Percentiles rank a stretch among this genome's conserved stretches.
These are phyloP conservation scores for Caretta caretta DNA, from an alignment of 2,113 vertebrate species.

Conservation along the genomic window DNA sequence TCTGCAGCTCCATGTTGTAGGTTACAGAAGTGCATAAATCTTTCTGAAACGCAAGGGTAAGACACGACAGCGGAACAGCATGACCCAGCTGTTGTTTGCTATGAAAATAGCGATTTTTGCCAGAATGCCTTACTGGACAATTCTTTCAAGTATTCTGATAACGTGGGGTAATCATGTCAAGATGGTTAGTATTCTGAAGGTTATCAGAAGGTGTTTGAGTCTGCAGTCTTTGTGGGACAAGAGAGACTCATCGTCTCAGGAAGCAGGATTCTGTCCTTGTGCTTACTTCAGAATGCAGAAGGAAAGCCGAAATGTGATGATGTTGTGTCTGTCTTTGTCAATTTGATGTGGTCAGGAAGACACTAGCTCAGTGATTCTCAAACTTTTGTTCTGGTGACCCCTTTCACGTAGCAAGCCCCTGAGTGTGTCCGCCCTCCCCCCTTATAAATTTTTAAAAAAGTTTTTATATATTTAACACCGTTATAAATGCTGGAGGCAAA, in stretches of 20 bases:
- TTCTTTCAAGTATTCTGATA: conserved; percentile 20
- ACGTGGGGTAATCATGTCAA: not conserved
- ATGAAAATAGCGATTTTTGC: not conserved
- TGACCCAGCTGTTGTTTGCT: conserved; percentile 54
- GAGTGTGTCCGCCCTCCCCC: too few relatives aligned
- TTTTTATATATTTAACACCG: too few relatives aligned
- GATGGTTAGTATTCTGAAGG: not conserved
- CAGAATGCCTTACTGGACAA: not conserved
- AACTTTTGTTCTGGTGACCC: too few relatives aligned
- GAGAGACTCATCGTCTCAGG: not conserved
- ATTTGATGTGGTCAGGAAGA: conserved; percentile 3
- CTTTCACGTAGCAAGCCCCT: too few relatives aligned
- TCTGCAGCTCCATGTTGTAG: conserved; percentile 3
- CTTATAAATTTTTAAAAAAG: too few relatives aligned
- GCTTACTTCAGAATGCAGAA: conserved; percentile 30
- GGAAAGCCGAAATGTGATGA: conserved; percentile 3
- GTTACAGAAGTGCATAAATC: conserved; percentile 29
- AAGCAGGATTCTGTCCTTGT: conserved; percentile 9
- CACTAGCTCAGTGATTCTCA: not conserved
- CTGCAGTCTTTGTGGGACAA: not conserved
- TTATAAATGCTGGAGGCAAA: too few relatives aligned
- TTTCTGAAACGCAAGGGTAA: not conserved
- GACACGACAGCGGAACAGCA: not conserved
- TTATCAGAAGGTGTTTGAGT: not conserved
- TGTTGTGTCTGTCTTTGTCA: conserved; percentile 11